These are phyloP conservation scores for Rhynchophorus ferrugineus DNA, from an alignment of 1,140 invertebrate species.

Conservation along the genomic window DNA sequence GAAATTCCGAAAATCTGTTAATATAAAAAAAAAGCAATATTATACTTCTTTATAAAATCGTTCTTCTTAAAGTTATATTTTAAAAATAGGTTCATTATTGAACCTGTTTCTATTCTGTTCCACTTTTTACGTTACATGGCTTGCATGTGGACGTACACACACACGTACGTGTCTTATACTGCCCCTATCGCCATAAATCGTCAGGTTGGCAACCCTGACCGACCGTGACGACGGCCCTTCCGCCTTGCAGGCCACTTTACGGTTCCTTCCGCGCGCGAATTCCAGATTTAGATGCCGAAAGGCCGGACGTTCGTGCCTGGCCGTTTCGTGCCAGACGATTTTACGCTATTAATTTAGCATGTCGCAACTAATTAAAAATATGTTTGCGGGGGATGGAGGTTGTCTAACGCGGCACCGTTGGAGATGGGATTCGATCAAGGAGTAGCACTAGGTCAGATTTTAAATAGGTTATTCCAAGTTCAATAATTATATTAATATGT, in stretches of 20 bases:
- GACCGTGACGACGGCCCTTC: slow-evolving; percentile 10
- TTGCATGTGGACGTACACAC: not conserved
- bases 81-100: no score
- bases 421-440: not conserved
- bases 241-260: slow-evolving; percentile 12
- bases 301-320: slow-evolving; percentile 1
- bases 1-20: no score
- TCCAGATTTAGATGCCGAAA: no score
- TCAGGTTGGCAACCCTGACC: slow-evolving; percentile 10
- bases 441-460: not conserved
- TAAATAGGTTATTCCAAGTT: no score
- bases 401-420: not conserved
- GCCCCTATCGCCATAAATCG: not conserved
- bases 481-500: no score
- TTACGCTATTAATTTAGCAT: slow-evolving; percentile 15
- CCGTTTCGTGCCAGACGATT: slow-evolving; percentile 14
- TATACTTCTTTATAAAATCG: no score
- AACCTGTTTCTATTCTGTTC: no score
- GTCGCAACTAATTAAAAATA: slow-evolving; percentile 19
- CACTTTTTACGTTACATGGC: no score
- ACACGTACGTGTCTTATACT: not conserved
- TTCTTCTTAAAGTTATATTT: no score
- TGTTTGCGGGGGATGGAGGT: not conserved
- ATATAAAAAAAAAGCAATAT: no score
- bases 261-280: slow-evolving; percentile 8